Evolutionary conservation across 2,113 vertebrate genomes (phyloP), one percentile per base, ranked within the genome.

Genomic region (Tyto alba): DNA sequence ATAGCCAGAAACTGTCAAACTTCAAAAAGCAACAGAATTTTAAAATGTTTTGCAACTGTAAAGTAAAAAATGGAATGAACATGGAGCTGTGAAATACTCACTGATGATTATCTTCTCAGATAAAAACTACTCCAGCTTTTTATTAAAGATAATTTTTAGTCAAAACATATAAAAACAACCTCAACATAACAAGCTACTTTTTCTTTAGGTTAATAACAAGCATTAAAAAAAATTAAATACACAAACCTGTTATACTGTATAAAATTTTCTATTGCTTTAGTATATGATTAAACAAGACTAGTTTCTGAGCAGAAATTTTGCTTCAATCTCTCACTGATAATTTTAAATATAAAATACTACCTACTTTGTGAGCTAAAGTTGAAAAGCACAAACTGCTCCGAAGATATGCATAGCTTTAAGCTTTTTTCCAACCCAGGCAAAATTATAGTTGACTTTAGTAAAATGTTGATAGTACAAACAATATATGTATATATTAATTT

Each of bases 41-140:
- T 96, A 97, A 98, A 96, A 96, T 92, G 97, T 93, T 97, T 97
- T 98, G 98, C 98, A 98, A 96, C 97, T 74, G 96, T 95, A 97
- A 97, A 97, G 97, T 97, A 97, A 97, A 96, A 98, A 96, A 97
- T 98, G 99, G 98, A 96, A 99, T 99, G 99, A 98, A 99, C 98
- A 98, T 98, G 98, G 98, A 98, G 98, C 98, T 96, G 98, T 95
- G 98, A 98, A 98, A 99, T 99, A 99, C 99, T 99, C 99, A 99
- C 99, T 99, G 99, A 97, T 97, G 97, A 98, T 93, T 93, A 92
- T 98, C 98, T 99, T 97, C 98, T 98, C 98, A 98, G 98, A 99
- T 97, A 98, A 99, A 98, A 99, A 95, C 98, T 97, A 99, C 98
- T 98, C 98, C 99, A 98, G 99, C 99, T 98, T 99, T 98, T 98